Conservation (phyloP, 2,113 vertebrate genomes). For the Prunella himalayana region DNA sequence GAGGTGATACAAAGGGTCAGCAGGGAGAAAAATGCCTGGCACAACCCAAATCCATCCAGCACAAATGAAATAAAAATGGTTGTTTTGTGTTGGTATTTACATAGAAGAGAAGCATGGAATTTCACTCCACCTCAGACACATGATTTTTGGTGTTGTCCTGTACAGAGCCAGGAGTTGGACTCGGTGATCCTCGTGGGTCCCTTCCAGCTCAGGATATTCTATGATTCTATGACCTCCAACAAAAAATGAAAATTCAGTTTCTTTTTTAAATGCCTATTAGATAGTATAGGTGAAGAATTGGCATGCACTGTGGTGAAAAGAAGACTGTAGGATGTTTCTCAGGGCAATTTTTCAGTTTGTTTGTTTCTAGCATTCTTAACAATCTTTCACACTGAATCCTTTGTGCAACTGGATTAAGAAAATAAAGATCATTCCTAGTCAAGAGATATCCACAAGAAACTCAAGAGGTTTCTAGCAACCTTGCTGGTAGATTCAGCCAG, state of each 20-base stretch:
- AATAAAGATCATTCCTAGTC: background rate
- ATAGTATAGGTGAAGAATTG: background rate
- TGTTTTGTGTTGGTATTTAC: background rate
- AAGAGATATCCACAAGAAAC: background rate
- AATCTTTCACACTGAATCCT: background rate
- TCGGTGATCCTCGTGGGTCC: fast-evolving
- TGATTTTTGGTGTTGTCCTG: background rate
- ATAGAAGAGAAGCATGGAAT: background rate
- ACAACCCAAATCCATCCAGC: background rate
- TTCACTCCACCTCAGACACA: background rate
- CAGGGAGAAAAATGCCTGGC: background rate
- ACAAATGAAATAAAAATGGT: background rate
- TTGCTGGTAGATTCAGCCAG: background rate
- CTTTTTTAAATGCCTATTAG: background rate
- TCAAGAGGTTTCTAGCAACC: background rate
- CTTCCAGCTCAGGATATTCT: background rate
- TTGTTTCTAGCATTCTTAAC: background rate
- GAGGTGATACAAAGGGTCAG: background rate
- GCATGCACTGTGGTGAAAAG: background rate
- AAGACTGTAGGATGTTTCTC: background rate
- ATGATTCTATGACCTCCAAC: background rate
- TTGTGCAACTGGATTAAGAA: background rate
- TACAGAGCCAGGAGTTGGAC: background rate
- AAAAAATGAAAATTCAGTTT: background rate
- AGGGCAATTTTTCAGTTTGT: background rate